Conservation (phyloP, 1,140 invertebrate species). For the Brachionus koreanus region DNA sequence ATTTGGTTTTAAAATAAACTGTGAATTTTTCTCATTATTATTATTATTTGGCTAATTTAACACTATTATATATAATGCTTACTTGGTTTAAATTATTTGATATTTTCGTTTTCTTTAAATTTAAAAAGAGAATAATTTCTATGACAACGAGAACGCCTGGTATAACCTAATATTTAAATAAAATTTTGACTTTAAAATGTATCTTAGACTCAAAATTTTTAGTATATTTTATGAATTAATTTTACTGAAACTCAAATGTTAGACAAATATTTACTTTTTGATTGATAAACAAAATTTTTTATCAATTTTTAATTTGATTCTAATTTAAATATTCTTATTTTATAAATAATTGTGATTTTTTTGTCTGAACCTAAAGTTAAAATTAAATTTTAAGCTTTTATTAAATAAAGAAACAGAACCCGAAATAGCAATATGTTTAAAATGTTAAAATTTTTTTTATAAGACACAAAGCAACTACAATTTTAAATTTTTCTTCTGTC, state of each 20-base stretch:
- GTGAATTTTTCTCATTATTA: slow-evolving; percentile 22
- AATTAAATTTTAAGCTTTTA: too few species aligned
- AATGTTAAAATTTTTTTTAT: too few species aligned
- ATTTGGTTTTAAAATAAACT: slow-evolving; percentile 16
- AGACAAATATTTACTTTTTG: background rate
- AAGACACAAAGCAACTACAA: too few species aligned
- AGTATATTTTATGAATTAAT: background rate
- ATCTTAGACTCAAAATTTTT: background rate
- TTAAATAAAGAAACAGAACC: too few species aligned
- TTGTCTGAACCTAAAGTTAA: background rate
- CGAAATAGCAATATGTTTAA: too few species aligned
- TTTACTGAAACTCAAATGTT: background rate
- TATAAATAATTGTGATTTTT: background rate
- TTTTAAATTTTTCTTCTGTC: too few species aligned
- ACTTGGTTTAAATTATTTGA: background rate
- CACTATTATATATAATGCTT: background rate
- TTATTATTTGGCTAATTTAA: slow-evolving; percentile 25
- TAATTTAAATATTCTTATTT: background rate
- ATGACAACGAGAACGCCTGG: background rate
- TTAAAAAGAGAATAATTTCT: slow-evolving; percentile 20
- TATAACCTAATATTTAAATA: slow-evolving; percentile 1
- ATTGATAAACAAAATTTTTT: background rate
- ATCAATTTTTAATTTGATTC: background rate
- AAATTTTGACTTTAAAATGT: background rate
- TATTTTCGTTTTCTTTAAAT: background rate